Conservation (phyloP, 2,797 vertebrate genomes). For the Limnodromus scolopaceus region DNA sequence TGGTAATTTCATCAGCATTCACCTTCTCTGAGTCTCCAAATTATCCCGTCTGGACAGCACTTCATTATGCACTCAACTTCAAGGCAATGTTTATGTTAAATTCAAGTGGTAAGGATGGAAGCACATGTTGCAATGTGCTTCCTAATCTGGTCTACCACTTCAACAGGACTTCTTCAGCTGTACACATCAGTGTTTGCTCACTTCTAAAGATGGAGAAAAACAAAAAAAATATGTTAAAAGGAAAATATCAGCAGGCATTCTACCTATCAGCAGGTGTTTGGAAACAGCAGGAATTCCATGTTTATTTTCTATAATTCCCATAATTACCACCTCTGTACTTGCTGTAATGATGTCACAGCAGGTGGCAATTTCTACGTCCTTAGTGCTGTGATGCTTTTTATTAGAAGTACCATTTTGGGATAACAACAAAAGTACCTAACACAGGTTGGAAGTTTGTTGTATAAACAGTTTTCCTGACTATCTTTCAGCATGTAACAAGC, state of each 20-base stretch:
- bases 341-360: not conserved
- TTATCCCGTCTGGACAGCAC: not conserved
- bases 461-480: not conserved
- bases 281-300: not conserved
- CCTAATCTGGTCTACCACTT: not conserved
- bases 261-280: slow-evolving; percentile 28
- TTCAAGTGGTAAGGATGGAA: not conserved
- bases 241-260: not conserved
- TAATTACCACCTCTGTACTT: slow-evolving; percentile 35
- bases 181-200: not conserved
- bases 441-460: not conserved
- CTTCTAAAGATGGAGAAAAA: not conserved
- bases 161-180: not conserved
- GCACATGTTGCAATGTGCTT: accelerated
- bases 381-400: not conserved
- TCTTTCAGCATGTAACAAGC: not conserved
- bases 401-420: not conserved
- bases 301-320: slow-evolving; percentile 43
- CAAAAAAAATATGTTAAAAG: not conserved
- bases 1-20: not conserved
- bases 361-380: slow-evolving; percentile 5
- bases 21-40: not conserved
- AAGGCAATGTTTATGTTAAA: not conserved
- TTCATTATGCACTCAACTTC: not conserved
- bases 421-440: not conserved